Base-by-base conservation (phyloP, 2,888 invertebrate genomes). In the Sphecodes monilicornis region DNA sequence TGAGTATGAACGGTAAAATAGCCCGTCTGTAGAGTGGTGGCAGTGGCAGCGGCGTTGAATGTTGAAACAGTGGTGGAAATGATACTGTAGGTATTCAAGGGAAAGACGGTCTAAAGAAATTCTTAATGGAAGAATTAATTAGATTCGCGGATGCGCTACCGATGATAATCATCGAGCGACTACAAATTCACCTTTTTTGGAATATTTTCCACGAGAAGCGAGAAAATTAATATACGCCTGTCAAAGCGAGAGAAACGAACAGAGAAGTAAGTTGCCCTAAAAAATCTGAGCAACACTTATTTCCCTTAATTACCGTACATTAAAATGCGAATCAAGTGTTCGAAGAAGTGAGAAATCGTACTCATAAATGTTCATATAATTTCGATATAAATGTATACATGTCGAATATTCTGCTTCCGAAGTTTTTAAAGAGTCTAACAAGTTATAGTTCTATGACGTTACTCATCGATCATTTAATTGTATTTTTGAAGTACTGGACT, bases 91-190 rank as follows among this genome's bases (percentile, higher is more conserved):
- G 78, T 68, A 79, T 79, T 72, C 39, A 66, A 71, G 78, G 39
- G 85, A 76, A 83, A 77, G 84, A 82, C 80, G 71, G 66, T 54
- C 71, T 36, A 77, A 76, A 83, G 57, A 76, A 77, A 66, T 79
- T 84, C 74, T 86, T 82, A 73, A 88, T 88, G 90, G 85, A 86
- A 87, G 82, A 88, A 89, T 84, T 82, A 78, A 83, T 86, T 73
- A 82, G 64, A 78, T 72, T 71, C 57, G 76, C 70, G 43, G 78
- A 78, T 87, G 79, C 77, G 83, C 75, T 78, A 82, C 71, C 76
- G 80, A 85, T 85, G 46, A 86, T 87, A 76, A 86, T 86, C 29
- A 86, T 87, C 79, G 78, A 85, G 73, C 60, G 60, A 26, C 8
- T 50, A 64, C 36, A 64, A 80, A 91, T 86, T 86, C 82, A 90